Evolutionary conservation across 2,888 invertebrate genomes (phyloP).

Genomic region (Brachypalpus laphriformis): DNA sequence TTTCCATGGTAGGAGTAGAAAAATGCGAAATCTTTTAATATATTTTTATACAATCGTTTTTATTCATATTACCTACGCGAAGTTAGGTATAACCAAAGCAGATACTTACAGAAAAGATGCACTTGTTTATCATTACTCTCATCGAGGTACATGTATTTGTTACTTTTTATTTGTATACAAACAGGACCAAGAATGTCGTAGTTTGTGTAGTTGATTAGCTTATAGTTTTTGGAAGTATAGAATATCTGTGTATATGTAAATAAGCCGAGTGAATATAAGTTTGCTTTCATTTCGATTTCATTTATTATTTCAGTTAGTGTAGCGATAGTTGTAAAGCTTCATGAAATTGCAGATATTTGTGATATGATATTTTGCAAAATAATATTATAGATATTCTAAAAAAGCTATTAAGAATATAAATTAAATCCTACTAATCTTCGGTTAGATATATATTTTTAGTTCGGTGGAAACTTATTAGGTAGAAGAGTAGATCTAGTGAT

Average conservation of each 20-base stretch:
- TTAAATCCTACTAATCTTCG: no score
- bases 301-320: not conserved
- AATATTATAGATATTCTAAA: no score
- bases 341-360: not conserved
- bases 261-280: not conserved
- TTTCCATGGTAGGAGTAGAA: no score
- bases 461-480: no score
- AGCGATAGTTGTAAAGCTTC: not conserved
- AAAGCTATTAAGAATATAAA: not conserved
- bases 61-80: no score
- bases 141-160: not conserved
- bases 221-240: not conserved
- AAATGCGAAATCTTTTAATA: no score
- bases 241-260: not conserved
- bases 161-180: not conserved
- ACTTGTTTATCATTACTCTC: not conserved
- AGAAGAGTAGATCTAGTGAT: no score
- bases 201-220: not conserved
- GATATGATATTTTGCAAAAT: not conserved
- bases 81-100: not conserved
- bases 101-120: slow-evolving; percentile 22
- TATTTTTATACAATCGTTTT: no score
- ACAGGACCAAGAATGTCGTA: not conserved
- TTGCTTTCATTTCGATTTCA: not conserved
- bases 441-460: no score